Evolutionary conservation across 2,113 vertebrate genomes (phyloP).

Genomic region (Morone chrysops): DNA sequence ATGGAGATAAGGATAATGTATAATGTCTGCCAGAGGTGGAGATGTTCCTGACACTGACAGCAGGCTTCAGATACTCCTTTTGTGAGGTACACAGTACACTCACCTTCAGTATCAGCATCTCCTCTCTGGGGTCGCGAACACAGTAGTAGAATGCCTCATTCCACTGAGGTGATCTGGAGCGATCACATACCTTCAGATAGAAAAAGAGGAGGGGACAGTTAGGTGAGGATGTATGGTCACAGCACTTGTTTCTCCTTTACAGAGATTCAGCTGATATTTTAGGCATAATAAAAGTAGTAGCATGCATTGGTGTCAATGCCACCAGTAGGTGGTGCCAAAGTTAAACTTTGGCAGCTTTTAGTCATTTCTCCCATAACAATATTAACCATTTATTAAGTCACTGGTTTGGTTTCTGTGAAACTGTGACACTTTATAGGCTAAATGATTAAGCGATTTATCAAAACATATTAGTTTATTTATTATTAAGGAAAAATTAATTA

Average conservation of each 20-base stretch:
- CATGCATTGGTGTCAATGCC: neutral
- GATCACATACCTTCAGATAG: slow-evolving; percentile 81
- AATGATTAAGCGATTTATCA: neutral
- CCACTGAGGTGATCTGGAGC: slow-evolving; percentile 87
- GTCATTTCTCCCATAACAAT: neutral
- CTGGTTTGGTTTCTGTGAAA: neutral
- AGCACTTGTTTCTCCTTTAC: neutral
- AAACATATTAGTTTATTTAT: neutral
- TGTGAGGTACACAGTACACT: neutral
- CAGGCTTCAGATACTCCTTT: neutral
- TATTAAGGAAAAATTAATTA: neutral
- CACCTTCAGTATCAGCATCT: slow-evolving; percentile 90
- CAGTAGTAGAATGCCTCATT: slow-evolving; percentile 87
- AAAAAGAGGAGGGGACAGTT: neutral
- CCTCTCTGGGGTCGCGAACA: slow-evolving; percentile 83
- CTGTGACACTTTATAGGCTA: neutral
- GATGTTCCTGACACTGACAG: neutral
- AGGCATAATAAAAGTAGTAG: neutral
- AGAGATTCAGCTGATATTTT: neutral
- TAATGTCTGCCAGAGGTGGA: neutral
- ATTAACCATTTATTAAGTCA: neutral
- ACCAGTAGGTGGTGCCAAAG: slow-evolving; percentile 31
- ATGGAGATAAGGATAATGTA: neutral
- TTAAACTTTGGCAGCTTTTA: fast-evolving
- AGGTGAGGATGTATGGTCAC: neutral